Evolutionary conservation across 2,888 invertebrate species (phyloP).

Genomic region (Endotricha flammealis): DNA sequence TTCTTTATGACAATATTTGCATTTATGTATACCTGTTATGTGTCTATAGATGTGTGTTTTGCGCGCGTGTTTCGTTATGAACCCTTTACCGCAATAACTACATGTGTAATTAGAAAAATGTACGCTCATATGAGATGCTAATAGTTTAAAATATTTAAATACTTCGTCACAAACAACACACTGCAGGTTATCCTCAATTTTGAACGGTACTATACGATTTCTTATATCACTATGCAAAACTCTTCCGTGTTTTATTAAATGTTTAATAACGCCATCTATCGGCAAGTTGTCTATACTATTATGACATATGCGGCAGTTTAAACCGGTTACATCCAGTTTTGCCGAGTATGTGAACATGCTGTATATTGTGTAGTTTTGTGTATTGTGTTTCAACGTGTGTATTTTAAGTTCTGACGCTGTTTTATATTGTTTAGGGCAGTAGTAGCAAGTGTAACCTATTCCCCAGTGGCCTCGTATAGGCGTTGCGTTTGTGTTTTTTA

Average conservation of each 20-base stretch:
- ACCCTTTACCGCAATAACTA: slow-evolving; percentile 39
- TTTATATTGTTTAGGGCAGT: slow-evolving; percentile 23
- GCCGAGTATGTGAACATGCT: slow-evolving; percentile 29
- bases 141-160: slow-evolving; percentile 41
- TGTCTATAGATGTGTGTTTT: slow-evolving; percentile 30
- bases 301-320: slow-evolving; percentile 43
- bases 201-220: slow-evolving; percentile 52
- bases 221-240: slow-evolving; percentile 37
- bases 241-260: slow-evolving; percentile 37
- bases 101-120: slow-evolving; percentile 54
- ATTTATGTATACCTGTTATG: slow-evolving; percentile 24
- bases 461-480: slow-evolving; percentile 28
- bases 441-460: slow-evolving; percentile 28
- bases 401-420: slow-evolving; percentile 25
- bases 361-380: slow-evolving; percentile 20
- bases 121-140: slow-evolving; percentile 51
- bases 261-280: slow-evolving; percentile 34
- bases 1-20: slow-evolving; percentile 47
- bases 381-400: slow-evolving; percentile 27
- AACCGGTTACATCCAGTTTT: slow-evolving; percentile 46
- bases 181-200: slow-evolving; percentile 36
- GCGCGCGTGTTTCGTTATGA: slow-evolving; percentile 31
- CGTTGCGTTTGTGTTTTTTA: slow-evolving; percentile 31
- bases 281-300: slow-evolving; percentile 19
- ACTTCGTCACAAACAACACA: slow-evolving; percentile 40